Evolutionary conservation across 2,888 invertebrate species (phyloP).

Genomic region (Calliopum simillimum): DNA sequence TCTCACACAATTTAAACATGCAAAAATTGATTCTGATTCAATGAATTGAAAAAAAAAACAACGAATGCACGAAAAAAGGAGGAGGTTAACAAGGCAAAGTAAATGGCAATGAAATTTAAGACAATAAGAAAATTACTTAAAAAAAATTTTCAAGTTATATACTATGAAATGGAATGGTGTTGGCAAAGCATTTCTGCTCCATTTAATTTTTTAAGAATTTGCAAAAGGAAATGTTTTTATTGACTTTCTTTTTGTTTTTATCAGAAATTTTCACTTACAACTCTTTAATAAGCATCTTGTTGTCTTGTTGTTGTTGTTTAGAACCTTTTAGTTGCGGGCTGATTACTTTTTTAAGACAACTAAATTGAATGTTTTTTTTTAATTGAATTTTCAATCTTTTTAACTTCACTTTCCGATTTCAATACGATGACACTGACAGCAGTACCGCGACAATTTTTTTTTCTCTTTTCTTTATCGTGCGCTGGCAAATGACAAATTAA

Average conservation of each 20-base stretch:
- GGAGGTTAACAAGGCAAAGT: slow-evolving; percentile 19
- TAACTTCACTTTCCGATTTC: neutral
- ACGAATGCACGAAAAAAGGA: neutral
- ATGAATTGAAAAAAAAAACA: neutral
- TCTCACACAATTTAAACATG: neutral
- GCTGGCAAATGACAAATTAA: slow-evolving; percentile 12
- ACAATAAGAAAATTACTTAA: slow-evolving; percentile 20
- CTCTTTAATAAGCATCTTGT: slow-evolving; percentile 62
- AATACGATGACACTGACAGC: slow-evolving; percentile 1
- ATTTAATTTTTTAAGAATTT: too few relatives aligned
- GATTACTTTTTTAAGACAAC: neutral
- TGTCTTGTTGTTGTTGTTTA: slow-evolving; percentile 14
- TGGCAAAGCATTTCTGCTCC: too few relatives aligned
- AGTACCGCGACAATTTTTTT: neutral
- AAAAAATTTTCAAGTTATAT: neutral
- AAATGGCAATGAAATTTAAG: slow-evolving; percentile 34
- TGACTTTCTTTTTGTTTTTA: too few relatives aligned
- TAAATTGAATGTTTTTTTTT: slow-evolving; percentile 2
- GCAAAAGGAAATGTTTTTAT: too few relatives aligned
- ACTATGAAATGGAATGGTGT: neutral
- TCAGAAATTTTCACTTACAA: slow-evolving; percentile 53
- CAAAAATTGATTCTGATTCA: neutral
- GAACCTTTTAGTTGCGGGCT: neutral
- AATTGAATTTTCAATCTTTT: slow-evolving; percentile 5
- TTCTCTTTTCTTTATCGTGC: neutral